These are phyloP conservation scores for Lampropteryx suffumata DNA, from an alignment of 2,888 invertebrate genomes.

Conservation along the genomic window DNA sequence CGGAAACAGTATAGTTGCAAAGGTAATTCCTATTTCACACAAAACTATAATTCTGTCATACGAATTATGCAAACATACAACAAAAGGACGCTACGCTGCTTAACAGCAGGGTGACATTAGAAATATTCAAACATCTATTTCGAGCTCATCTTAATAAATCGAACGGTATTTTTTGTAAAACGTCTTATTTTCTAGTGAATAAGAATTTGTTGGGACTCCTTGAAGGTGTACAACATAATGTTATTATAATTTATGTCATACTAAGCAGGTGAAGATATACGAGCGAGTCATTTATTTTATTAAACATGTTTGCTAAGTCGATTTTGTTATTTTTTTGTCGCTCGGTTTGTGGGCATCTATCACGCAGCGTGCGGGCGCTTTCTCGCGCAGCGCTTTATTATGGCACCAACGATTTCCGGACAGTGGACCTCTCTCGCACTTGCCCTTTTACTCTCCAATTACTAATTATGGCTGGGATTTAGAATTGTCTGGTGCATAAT, in stretches of 20 bases:
- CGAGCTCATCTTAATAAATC: constrained; percentile 62
- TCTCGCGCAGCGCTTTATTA: constrained; percentile 78
- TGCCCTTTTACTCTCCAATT: constrained; percentile 35
- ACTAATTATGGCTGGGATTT: constrained; percentile 1
- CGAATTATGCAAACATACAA: constrained; percentile 54
- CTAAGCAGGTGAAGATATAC: constrained; percentile 83
- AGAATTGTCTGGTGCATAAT: not conserved
- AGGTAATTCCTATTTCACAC: constrained; percentile 1
- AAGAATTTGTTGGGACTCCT: constrained; percentile 80
- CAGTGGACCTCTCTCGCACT: constrained; percentile 45
- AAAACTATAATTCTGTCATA: constrained; percentile 24
- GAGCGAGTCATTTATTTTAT: constrained; percentile 81
- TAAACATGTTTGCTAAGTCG: constrained; percentile 81
- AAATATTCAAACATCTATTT: constrained; percentile 63
- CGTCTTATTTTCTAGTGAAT: constrained; percentile 78
- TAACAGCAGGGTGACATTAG: constrained; percentile 58
- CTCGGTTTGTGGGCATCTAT: constrained; percentile 72
- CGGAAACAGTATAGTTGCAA: not conserved
- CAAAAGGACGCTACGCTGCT: constrained; percentile 47
- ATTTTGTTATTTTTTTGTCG: constrained; percentile 80
- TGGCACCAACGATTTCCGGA: constrained; percentile 76
- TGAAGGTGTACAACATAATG: constrained; percentile 80
- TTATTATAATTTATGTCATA: constrained; percentile 82
- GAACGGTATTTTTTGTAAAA: constrained; percentile 68
- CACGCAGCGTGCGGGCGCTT: constrained; percentile 79